phyloP scores from a whole-genome alignment of 2,797 vertebrate species.

The Neomorphus geoffroyi region DNA sequence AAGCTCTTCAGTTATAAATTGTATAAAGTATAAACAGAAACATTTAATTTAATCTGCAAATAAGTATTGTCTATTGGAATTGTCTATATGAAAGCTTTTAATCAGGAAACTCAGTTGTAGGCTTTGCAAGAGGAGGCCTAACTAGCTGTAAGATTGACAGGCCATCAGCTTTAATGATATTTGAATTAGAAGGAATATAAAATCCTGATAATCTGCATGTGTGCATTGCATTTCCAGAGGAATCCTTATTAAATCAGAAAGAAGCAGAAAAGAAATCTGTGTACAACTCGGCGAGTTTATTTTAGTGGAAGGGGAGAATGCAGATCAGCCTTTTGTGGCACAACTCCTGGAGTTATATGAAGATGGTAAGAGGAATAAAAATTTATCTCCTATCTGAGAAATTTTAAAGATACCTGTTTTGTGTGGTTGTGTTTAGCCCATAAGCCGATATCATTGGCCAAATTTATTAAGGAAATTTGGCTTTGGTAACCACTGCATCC shows the following conservation, averaged over 20 bases:
- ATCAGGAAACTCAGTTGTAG: background rate
- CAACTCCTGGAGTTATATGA: slow-evolving; percentile 83
- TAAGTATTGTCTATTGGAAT: background rate
- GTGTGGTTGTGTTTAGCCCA: background rate
- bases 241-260: slow-evolving; percentile 78
- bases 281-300: slow-evolving; percentile 84
- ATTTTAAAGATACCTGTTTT: background rate
- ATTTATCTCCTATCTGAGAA: background rate
- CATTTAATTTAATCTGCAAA: background rate
- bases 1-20: background rate
- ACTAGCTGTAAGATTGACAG: background rate
- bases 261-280: slow-evolving; percentile 33
- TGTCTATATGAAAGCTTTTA: background rate
- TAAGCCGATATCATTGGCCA: background rate
- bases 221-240: slow-evolving; percentile 72
- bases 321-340: slow-evolving; percentile 86
- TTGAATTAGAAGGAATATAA: background rate
- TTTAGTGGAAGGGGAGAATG: slow-evolving; percentile 84
- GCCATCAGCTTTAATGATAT: background rate
- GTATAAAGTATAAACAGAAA: background rate
- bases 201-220: background rate
- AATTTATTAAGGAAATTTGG: background rate
- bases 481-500: background rate
- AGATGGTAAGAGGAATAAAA: slow-evolving; percentile 83
- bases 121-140: background rate